Percentiles rank a stretch among this genome's conserved stretches.
phyloP scores from a whole-genome alignment of 2,113 vertebrate species.

The Centrocercus urophasianus region DNA sequence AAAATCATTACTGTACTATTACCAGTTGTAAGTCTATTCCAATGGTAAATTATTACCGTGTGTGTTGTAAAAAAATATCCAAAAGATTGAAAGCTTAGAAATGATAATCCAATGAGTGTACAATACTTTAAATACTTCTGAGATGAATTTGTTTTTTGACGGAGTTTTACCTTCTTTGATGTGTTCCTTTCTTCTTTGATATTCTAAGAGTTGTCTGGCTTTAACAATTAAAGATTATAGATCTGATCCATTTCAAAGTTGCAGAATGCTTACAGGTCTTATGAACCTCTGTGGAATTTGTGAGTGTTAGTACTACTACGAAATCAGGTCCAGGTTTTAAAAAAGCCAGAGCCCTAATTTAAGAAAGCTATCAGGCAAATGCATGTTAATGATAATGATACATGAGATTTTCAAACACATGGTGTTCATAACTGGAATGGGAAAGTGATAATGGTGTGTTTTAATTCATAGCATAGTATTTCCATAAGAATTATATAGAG shows the following conservation, averaged over 20 bases:
- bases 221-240: conserved; percentile 40
- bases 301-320: conserved; percentile 12
- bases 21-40: background rate
- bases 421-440: background rate
- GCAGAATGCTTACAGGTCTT: conserved; percentile 15
- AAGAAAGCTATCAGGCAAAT: conserved; percentile 16
- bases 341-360: background rate
- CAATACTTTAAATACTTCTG: conserved; percentile 30
- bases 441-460: background rate
- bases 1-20: conserved; percentile 17
- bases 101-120: conserved; percentile 43
- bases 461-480: background rate
- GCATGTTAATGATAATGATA: conserved; percentile 16
- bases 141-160: conserved; percentile 3
- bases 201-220: conserved; percentile 5
- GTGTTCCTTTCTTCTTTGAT: conserved; percentile 31
- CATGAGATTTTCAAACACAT: background rate
- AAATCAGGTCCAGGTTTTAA: conserved; percentile 64
- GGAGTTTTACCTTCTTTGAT: conserved; percentile 27
- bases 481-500: background rate
- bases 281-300: conserved; percentile 21
- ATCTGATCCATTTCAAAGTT: conserved; percentile 64
- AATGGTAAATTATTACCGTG: conserved; percentile 15
- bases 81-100: conserved; percentile 34
- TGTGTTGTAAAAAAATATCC: background rate